A percentile compares a stretch with the other conserved stretches of the same genome.
Evolutionary conservation across 1,140 invertebrate species (phyloP).

Genomic region (Brachionus asplanchnoidis): DNA sequence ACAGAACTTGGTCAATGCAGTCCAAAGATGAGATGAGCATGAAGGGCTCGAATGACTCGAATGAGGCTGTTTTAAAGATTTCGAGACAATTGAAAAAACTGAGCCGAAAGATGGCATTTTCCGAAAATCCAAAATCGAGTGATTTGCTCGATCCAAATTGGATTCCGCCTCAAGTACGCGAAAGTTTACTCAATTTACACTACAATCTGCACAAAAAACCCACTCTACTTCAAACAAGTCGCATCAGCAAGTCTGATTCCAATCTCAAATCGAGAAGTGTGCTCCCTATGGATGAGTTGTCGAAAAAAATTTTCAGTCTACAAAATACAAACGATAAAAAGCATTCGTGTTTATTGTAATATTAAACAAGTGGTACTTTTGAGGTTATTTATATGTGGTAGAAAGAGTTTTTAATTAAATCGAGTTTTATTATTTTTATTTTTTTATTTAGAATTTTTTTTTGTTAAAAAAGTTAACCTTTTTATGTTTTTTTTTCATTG

Average conservation of each 20-base stretch:
- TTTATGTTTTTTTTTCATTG: no score
- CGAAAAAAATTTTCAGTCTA: constrained; percentile 2
- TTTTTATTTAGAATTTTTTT: no score
- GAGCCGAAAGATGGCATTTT: background rate
- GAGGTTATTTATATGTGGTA: no score
- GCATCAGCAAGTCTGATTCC: constrained; percentile 20
- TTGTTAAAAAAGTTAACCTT: no score
- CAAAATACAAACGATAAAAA: constrained; percentile 30
- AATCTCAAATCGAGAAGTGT: background rate
- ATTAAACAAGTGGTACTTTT: no score
- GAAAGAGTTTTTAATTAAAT: no score
- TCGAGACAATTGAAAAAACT: background rate
- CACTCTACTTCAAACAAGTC: constrained; percentile 17
- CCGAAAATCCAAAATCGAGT: background rate
- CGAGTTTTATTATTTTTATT: no score
- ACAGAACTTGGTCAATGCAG: background rate
- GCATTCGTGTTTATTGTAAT: constrained; percentile 3
- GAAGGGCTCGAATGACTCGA: background rate
- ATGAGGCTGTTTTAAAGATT: background rate
- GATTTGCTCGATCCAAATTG: constrained; percentile 11
- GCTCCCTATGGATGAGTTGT: background rate
- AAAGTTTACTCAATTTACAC: constrained; percentile 14
- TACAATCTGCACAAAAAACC: constrained; percentile 17
- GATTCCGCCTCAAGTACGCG: background rate
- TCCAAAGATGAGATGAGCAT: background rate